Evolutionary conservation across 2,797 vertebrate species (phyloP).

Genomic region (Rhinoraja longicauda): DNA sequence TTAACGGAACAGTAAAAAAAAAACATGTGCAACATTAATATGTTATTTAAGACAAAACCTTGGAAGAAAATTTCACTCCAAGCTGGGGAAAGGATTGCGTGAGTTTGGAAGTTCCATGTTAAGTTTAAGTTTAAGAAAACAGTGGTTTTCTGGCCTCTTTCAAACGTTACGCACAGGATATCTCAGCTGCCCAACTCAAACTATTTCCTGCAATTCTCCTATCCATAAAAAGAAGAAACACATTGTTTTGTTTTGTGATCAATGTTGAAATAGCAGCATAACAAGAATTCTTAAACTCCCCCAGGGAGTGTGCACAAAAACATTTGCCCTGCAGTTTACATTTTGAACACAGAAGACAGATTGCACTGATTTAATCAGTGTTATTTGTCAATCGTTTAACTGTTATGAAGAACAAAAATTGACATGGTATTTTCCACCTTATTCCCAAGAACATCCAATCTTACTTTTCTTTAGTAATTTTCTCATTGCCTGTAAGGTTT

Average conservation of each 20-base stretch:
- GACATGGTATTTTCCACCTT: not conserved
- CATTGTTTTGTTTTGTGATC: conserved; percentile 6
- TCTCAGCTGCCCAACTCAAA: conserved; percentile 23
- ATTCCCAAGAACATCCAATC: not conserved
- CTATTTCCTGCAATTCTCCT: conserved; percentile 29
- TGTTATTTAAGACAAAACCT: not conserved
- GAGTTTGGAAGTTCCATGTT: not conserved
- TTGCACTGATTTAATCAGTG: not conserved
- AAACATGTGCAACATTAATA: not conserved
- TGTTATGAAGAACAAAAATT: not conserved
- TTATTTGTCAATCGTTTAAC: not conserved
- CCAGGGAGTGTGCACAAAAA: not conserved
- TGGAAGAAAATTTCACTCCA: not conserved
- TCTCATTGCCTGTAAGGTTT: not conserved
- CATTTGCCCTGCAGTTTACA: conserved; percentile 9
- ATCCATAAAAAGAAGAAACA: conserved; percentile 33
- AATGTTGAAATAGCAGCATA: conserved; percentile 20
- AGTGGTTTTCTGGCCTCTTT: conserved; percentile 22
- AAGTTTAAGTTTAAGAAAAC: conserved; percentile 21
- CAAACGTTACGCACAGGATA: conserved; percentile 19
- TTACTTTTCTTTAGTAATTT: not conserved
- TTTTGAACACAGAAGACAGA: not conserved
- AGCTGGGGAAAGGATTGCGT: not conserved
- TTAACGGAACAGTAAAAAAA: not conserved
- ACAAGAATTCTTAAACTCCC: conserved; percentile 28